Base-by-base conservation (phyloP, 2,797 vertebrate genomes). In the Chaunax sp. region DNA sequence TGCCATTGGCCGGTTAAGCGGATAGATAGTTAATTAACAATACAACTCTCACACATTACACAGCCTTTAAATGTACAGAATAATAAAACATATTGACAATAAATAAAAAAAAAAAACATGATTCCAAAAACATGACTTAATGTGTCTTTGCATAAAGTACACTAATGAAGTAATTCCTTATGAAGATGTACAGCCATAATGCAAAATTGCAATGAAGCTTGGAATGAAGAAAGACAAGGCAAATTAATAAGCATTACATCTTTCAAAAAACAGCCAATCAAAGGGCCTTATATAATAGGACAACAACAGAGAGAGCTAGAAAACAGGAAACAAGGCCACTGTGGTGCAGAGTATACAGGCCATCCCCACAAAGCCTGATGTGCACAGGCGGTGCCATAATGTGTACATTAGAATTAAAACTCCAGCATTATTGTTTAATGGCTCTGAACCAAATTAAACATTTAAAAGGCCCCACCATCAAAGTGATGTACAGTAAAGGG, bases 371-470 rank as follows among this genome's bases (percentile, higher is more conserved):
- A 66, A 67, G 60, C 44, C 38, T 40, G n/a, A n/a, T n/a, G 35
- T 20, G n/a, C 40, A n/a, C 53, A 66, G 45, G 58, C 71, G 64
- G 50, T 60, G 64, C 74, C 52, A 71, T 84, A 76, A 87, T 80
- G 71, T 88, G 82, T 82, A 86, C 64, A 78, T 86, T 89, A 81
- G 78, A 79, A 87, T 86, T 85, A 85, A 79, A 67, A 76, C 72
- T 80, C 26, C 18, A 3, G 54, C 83, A 81, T 87, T 80, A 84
- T 84, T 83, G 84, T 86, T 91, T 90, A 87, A 91, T 89, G 86
- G 72, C 43, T 73, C 68, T 74, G 74, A 89, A 85, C 75, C 71
- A 75, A 86, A 89, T 91, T 55, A 90, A 90, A 86, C 80, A 90
- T 90, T 91, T 86, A 89, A 87, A 72, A 82, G 72, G 75, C 81